Evolutionary conservation across 2,888 invertebrate species (phyloP).

Genomic region (Nasonovia ribisnigri): DNA sequence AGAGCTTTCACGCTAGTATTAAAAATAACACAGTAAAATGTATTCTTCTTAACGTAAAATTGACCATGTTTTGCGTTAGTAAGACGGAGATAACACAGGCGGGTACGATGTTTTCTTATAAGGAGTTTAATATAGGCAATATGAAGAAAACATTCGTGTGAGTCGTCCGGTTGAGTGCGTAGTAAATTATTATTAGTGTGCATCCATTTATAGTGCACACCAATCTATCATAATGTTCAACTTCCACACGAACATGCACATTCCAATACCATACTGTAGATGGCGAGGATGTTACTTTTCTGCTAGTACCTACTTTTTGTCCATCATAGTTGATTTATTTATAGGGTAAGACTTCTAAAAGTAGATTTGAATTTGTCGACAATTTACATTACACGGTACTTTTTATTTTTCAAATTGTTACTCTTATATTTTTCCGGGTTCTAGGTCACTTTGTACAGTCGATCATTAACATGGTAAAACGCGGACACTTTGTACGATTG

Average conservation of each 20-base stretch:
- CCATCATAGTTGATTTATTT: not conserved
- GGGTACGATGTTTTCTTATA: not conserved
- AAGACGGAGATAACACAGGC: not conserved
- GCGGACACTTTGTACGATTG: no score
- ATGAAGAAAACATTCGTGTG: not conserved
- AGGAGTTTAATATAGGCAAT: slow-evolving; percentile 12
- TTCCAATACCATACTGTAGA: not conserved
- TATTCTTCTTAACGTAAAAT: not conserved
- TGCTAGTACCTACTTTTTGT: not conserved
- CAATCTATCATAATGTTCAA: not conserved
- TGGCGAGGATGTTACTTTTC: not conserved
- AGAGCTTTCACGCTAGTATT: not conserved
- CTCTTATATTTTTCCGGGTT: not conserved
- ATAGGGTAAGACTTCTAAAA: not conserved
- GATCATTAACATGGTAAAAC: no score
- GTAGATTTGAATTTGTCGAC: not conserved
- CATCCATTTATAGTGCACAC: not conserved
- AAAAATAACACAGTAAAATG: not conserved
- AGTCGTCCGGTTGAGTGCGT: not conserved
- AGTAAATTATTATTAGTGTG: not conserved
- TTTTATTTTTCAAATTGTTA: not conserved
- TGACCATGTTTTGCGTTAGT: not conserved
- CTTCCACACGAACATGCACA: not conserved
- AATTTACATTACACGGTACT: not conserved
- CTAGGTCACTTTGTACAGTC: no score